Evolutionary conservation across 2,797 vertebrate species (phyloP).

Genomic region (Varecia variegata): DNA sequence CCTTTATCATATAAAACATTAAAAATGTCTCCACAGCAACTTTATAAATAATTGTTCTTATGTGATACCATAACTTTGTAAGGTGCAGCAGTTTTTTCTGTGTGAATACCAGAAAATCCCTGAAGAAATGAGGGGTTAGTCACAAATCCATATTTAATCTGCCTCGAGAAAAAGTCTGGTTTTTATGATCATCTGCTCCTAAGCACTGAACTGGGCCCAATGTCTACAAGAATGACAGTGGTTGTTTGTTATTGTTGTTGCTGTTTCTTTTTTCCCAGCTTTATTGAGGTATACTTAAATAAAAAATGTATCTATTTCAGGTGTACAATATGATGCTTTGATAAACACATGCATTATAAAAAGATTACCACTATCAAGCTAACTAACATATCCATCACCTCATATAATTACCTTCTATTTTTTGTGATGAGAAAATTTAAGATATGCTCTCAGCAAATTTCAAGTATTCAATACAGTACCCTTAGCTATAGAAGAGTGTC

Average conservation of each 20-base stretch:
- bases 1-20: constrained; percentile 29
- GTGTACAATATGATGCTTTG: not conserved
- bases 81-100: not conserved
- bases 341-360: not conserved
- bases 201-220: not conserved
- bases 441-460: not conserved
- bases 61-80: not conserved
- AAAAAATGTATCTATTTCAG: not conserved
- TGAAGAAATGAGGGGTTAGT: constrained; percentile 26
- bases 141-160: constrained; percentile 47
- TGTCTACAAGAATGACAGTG: not conserved
- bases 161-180: constrained; percentile 27
- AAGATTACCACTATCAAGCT: not conserved
- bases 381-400: not conserved
- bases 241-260: not conserved
- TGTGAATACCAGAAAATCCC: constrained; percentile 1
- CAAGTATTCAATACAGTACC: not conserved
- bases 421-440: not conserved
- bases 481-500: not conserved
- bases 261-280: not conserved
- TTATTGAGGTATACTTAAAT: not conserved
- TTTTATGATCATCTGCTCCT: not conserved
- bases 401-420: not conserved
- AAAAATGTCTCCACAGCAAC: constrained; percentile 6
- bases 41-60: constrained; percentile 9